phyloP scores from a whole-genome alignment of 2,888 invertebrate genomes.

The Cantharis rufa region DNA sequence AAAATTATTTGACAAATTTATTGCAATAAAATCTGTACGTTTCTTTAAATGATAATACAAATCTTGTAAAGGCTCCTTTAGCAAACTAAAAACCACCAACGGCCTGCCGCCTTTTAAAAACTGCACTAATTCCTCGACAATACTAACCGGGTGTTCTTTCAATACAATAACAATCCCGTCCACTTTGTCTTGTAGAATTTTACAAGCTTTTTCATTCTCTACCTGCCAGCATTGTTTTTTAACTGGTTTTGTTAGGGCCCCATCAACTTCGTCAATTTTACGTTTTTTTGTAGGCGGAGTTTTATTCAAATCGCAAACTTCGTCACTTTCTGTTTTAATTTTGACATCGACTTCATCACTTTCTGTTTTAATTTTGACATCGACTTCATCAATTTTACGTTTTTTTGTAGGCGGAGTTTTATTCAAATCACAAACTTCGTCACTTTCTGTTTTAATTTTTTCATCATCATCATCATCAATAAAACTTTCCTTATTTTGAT shows the following conservation, averaged over 20 bases:
- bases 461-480: not conserved
- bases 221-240: slow-evolving; percentile 71
- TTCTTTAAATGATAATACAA: slow-evolving; percentile 79
- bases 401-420: slow-evolving; percentile 22
- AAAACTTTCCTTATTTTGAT: slow-evolving; percentile 59
- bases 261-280: slow-evolving; percentile 45
- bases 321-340: not conserved
- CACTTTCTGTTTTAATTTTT: not conserved
- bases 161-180: slow-evolving; percentile 79
- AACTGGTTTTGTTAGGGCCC: slow-evolving; percentile 33
- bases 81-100: slow-evolving; percentile 80
- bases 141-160: slow-evolving; percentile 83
- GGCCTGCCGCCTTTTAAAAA: slow-evolving; percentile 82
- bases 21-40: slow-evolving; percentile 70
- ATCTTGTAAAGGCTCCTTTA: slow-evolving; percentile 83
- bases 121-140: slow-evolving; percentile 74
- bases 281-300: slow-evolving; percentile 35
- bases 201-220: slow-evolving; percentile 69
- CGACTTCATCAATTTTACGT: slow-evolving; percentile 47
- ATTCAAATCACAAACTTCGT: not conserved
- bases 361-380: too few species aligned
- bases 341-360: too few species aligned
- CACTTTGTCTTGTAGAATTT: slow-evolving; percentile 65
- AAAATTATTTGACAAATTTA: slow-evolving; percentile 85
- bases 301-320: not conserved